Evolutionary conservation across 1,140 invertebrate species (phyloP).

Genomic region (Vanessa tameamea): DNA sequence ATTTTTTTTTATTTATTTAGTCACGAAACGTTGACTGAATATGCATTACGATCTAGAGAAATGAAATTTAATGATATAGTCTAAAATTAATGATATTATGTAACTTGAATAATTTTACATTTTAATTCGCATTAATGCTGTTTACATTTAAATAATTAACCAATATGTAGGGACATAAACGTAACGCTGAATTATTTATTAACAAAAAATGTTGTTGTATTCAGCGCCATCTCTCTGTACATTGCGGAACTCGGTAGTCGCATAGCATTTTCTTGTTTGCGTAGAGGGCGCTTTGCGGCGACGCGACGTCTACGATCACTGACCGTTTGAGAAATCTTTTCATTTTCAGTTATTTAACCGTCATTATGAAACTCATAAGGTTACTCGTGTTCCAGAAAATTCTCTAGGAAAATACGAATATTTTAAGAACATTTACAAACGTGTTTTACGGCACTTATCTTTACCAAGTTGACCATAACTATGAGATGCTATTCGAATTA

Average conservation of each 20-base stretch:
- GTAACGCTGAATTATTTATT: not conserved
- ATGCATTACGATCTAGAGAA: not conserved
- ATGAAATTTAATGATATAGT: conserved; percentile 17
- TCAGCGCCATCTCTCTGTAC: conserved; percentile 52
- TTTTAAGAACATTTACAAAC: conserved; percentile 16
- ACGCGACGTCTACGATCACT: conserved; percentile 39
- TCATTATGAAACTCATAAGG: conserved; percentile 37
- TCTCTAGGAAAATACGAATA: conserved; percentile 30
- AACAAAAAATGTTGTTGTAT: not conserved
- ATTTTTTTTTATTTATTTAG: conserved; percentile 13
- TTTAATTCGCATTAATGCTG: not conserved
- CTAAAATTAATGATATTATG: not conserved
- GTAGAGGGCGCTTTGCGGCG: conserved; percentile 35
- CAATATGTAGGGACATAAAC: not conserved
- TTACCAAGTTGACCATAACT: not conserved
- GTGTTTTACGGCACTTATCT: too few relatives aligned
- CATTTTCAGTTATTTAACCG: conserved; percentile 25
- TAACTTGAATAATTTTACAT: not conserved
- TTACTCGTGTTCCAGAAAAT: conserved; percentile 15
- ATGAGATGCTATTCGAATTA: too few relatives aligned
- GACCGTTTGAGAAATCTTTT: conserved; percentile 32
- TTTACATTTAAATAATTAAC: not conserved
- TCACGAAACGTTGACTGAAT: conserved; percentile 9
- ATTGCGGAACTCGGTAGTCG: conserved; percentile 46
- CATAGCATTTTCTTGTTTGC: conserved; percentile 23